phyloP scores from a whole-genome alignment of 1,140 invertebrate genomes.

The Pissodes strobi region DNA sequence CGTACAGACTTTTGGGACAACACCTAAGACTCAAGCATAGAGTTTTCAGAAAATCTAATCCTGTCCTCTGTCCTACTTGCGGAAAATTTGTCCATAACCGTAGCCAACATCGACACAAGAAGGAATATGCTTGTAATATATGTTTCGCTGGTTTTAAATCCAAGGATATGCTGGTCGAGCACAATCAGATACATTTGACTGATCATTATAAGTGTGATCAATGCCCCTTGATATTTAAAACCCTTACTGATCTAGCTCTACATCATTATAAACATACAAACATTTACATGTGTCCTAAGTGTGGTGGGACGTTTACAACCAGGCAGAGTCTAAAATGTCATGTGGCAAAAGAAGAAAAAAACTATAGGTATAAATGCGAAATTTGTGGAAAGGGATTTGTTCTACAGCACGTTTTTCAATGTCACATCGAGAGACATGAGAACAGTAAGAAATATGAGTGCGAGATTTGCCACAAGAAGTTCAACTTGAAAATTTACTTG shows the following conservation, averaged over 20 bases:
- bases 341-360: constrained; percentile 58
- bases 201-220: constrained; percentile 40
- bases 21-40: constrained; percentile 2
- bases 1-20: neutral
- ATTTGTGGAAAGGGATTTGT: constrained; percentile 59
- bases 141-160: constrained; percentile 58
- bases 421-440: constrained; percentile 53
- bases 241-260: constrained; percentile 18
- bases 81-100: constrained; percentile 26
- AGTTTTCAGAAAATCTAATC: neutral
- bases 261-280: constrained; percentile 31
- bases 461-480: constrained; percentile 57
- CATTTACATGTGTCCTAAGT: constrained; percentile 28
- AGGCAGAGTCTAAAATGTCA: constrained; percentile 43
- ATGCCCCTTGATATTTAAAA: constrained; percentile 35
- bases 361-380: constrained; percentile 57
- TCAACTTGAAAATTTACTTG: constrained; percentile 52
- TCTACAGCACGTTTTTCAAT: constrained; percentile 52
- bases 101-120: neutral
- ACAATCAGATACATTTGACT: neutral
- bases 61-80: constrained; percentile 23
- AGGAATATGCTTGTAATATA: constrained; percentile 54
- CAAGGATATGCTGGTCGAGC: constrained; percentile 44
- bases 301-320: constrained; percentile 13
- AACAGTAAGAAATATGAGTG: constrained; percentile 52